phyloP scores from a whole-genome alignment of 2,797 vertebrate genomes.

The Capromys pilorides region DNA sequence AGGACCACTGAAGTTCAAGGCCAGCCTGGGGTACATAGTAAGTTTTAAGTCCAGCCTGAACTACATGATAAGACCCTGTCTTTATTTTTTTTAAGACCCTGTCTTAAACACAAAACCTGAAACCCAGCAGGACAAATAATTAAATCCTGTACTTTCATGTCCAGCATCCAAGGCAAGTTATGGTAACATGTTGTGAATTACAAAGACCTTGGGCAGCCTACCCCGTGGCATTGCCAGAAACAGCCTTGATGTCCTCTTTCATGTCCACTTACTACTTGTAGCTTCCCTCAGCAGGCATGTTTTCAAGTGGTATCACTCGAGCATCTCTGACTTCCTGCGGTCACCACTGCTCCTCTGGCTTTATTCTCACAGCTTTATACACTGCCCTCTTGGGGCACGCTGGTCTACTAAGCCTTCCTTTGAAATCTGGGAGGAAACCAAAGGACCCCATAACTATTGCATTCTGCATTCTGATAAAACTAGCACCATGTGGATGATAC shows the following conservation, averaged over 20 bases:
- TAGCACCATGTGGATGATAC: background rate
- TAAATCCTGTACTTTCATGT: background rate
- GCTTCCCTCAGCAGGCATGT: background rate
- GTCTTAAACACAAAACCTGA: background rate
- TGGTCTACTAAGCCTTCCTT: background rate
- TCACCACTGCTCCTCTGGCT: background rate
- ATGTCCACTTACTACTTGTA: background rate
- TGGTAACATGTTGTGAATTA: background rate
- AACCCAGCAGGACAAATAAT: background rate
- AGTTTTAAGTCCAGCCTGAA: background rate
- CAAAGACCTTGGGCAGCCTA: background rate
- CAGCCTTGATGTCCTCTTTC: background rate
- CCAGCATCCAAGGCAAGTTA: background rate
- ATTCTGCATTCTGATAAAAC: background rate
- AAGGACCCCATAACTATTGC: background rate
- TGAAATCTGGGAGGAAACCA: background rate
- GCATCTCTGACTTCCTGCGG: background rate
- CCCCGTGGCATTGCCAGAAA: background rate
- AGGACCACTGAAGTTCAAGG: background rate
- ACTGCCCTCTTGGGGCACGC: background rate
- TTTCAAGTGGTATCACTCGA: too few relatives aligned
- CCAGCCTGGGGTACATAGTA: background rate
- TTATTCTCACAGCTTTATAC: background rate
- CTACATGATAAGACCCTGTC: background rate
- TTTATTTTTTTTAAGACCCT: background rate